Base-by-base conservation (phyloP, 2,113 vertebrate genomes). In the Apodemus sylvaticus region DNA sequence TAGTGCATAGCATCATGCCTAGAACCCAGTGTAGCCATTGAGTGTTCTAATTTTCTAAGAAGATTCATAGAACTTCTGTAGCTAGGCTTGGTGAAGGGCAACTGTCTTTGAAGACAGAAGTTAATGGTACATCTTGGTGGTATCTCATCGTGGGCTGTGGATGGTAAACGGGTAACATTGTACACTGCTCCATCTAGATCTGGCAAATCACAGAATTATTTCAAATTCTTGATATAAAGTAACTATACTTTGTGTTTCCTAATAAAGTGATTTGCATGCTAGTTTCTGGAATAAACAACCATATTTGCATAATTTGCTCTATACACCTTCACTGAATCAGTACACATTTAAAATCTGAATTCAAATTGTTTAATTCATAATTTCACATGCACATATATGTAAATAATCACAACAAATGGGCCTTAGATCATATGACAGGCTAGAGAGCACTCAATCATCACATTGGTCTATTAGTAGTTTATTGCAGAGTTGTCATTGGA, bases 81-180 rank as follows among this genome's bases (percentile, higher is more conserved):
- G 17, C 17, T 13, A 13, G 60, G 12, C 29, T 48, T 88, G 34
- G 10, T 14, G 31, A 64, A 36, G 34, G 68, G 85, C 70, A 45
- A 9, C 31, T 51, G 76, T 53, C 36, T 87, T 51, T 68, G 58
- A 26, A 64, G 51, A 55, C 1, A 93, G 55, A 70, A 53, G 36
- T 14, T 3, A 24, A 29, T 29, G 29, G 26, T 19, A 0, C 0
- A 1, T 36, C 12, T 7, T 26, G 2, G 36, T 11, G 9, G 34
- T 14, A 26, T 11, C 68, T 10, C 16, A 3, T 5, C 17, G 1
- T 39, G 29, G 39, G 6, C 22, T 39, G 7, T 34, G 9, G 0
- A 5, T 89, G 53, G 17, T 16, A 62, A 55, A 9, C 36, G 81
- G 29, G 17, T 34, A 91, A 24, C 10, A n/a, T 5, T 39, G n/a